Evolutionary conservation across 2,113 vertebrate species (phyloP).

Genomic region (Odocoileus hemionus): DNA sequence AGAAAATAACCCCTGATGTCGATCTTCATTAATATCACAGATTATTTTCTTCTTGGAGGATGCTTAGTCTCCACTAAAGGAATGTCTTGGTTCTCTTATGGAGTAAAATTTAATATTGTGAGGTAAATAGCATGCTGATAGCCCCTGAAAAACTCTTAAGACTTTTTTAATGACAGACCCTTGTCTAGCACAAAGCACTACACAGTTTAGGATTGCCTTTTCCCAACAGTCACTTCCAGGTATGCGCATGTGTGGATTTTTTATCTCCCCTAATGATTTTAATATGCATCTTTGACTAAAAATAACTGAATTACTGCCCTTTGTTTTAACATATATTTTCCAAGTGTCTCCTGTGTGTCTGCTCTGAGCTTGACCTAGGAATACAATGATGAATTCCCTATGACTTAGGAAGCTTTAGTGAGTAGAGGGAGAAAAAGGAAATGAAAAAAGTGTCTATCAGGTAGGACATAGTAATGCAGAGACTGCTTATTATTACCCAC

Average conservation of each 20-base stretch:
- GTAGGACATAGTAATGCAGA: background rate
- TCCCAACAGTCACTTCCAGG: background rate
- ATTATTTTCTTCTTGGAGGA: background rate
- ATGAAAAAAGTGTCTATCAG: background rate
- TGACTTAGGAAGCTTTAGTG: background rate
- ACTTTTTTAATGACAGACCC: background rate
- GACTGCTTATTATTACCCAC: background rate
- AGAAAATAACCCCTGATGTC: background rate
- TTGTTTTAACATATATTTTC: background rate
- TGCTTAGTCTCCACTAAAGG: background rate
- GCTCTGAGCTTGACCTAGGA: background rate
- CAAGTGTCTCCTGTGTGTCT: background rate
- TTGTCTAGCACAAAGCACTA: background rate
- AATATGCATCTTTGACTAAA: background rate
- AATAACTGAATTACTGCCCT: background rate
- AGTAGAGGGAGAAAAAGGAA: background rate
- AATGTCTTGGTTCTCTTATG: background rate
- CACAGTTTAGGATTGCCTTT: background rate
- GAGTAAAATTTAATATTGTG: background rate
- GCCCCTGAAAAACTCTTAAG: background rate
- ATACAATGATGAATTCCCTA: background rate
- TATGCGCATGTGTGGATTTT: background rate
- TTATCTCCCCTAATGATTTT: background rate
- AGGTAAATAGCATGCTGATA: background rate
- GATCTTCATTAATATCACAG: background rate